These are phyloP conservation scores for Nephila pilipes DNA, from an alignment of 1,140 invertebrate genomes.

Conservation along the genomic window DNA sequence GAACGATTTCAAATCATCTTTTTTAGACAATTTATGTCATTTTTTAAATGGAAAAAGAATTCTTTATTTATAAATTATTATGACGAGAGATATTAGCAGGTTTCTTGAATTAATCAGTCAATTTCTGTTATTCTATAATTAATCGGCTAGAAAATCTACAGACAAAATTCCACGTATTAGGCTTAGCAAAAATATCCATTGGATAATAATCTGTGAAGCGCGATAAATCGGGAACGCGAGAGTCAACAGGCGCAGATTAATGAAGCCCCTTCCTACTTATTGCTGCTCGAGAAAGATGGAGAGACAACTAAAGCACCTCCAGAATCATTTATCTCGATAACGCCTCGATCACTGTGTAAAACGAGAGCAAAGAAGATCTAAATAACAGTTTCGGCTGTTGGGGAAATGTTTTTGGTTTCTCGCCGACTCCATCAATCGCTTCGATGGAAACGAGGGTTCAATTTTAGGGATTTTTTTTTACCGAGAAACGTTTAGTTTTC, in stretches of 20 bases:
- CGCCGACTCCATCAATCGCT: neutral
- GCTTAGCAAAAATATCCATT: neutral
- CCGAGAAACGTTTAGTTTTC: neutral
- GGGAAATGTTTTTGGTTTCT: neutral
- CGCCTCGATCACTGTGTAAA: constrained; percentile 1
- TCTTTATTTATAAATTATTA: too few species aligned
- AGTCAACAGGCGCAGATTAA: constrained; percentile 7
- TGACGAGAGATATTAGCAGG: too few species aligned
- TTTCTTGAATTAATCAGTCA: too few species aligned
- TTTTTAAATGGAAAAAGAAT: too few species aligned
- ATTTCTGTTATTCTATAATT: too few species aligned
- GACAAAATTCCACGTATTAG: neutral
- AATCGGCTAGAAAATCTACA: too few species aligned
- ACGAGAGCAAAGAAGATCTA: neutral
- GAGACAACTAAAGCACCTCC: neutral
- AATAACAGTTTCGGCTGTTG: neutral
- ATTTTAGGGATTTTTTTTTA: neutral
- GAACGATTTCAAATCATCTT: too few species aligned
- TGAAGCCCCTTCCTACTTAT: neutral
- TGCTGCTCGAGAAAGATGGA: neutral
- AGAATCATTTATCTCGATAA: constrained; percentile 4
- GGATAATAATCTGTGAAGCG: neutral
- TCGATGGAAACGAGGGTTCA: neutral
- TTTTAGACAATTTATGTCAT: too few species aligned
- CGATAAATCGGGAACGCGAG: neutral